These are phyloP conservation scores for Amphipyra berbera DNA, from an alignment of 2,888 invertebrate species.

Conservation along the genomic window DNA sequence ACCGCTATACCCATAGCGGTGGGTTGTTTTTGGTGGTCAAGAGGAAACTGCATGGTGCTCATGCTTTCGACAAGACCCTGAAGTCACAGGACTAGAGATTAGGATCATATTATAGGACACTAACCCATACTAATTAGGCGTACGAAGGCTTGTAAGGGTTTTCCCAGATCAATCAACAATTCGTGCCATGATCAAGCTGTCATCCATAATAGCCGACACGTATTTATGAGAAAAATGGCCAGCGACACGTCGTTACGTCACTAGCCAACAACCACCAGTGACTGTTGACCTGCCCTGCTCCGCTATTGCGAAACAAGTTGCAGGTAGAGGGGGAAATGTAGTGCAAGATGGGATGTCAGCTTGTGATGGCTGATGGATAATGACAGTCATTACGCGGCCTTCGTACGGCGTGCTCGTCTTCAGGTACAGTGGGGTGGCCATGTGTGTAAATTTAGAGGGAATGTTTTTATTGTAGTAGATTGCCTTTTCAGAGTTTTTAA, in stretches of 20 bases:
- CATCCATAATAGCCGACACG: constrained; percentile 39
- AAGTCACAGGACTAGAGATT: no score
- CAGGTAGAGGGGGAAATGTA: constrained; percentile 9
- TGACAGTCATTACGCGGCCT: constrained; percentile 79
- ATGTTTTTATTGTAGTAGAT: neutral
- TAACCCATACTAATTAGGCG: no score
- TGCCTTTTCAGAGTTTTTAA: neutral
- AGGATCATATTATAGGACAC: no score
- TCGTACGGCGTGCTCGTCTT: constrained; percentile 62
- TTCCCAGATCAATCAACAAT: constrained; percentile 37
- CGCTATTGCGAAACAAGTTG: constrained; percentile 6
- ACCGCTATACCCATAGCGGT: no score
- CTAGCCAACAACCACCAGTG: constrained; percentile 39
- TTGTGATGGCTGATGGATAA: constrained; percentile 65
- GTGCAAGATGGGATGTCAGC: constrained; percentile 44
- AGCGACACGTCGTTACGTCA: constrained; percentile 38
- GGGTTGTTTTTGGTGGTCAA: no score
- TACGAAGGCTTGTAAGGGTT: constrained; percentile 11
- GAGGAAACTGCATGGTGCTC: no score
- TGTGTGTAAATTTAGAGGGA: constrained; percentile 9
- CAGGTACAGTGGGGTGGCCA: constrained; percentile 53
- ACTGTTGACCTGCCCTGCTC: constrained; percentile 18
- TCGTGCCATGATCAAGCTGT: constrained; percentile 41
- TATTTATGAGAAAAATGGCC: constrained; percentile 51
- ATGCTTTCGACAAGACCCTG: no score